Conservation (phyloP, 2,888 invertebrate species). For the Glaucopsyche alexis region DNA sequence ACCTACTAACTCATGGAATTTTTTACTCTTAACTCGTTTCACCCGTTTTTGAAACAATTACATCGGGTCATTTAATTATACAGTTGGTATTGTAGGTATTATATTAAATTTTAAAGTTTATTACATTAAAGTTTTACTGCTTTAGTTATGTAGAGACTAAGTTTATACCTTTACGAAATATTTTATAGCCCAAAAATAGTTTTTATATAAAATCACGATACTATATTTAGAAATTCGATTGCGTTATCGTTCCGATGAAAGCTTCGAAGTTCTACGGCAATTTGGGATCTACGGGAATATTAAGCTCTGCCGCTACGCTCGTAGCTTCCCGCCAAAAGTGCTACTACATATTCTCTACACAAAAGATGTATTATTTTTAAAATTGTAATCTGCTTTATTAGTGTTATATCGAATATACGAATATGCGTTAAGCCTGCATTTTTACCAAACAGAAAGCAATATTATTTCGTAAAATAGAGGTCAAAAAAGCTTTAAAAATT, state of each 20-base stretch:
- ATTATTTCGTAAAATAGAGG: no score
- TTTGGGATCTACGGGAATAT: background rate
- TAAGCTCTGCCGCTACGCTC: background rate
- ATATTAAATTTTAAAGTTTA: background rate
- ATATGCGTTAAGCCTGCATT: no score
- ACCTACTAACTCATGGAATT: conserved; percentile 29
- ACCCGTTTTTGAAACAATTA: conserved; percentile 20
- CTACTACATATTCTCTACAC: no score
- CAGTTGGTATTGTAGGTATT: background rate
- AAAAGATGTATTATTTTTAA: no score
- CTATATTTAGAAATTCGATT: no score
- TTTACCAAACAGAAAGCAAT: no score
- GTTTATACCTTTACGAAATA: background rate
- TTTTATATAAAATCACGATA: no score
- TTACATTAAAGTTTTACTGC: background rate
- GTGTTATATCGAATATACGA: no score
- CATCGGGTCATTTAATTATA: conserved; percentile 7
- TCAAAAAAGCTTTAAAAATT: no score
- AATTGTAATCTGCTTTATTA: no score
- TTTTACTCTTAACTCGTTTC: conserved; percentile 24
- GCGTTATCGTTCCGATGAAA: no score
- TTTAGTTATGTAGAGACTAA: background rate
- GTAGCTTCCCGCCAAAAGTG: conserved; percentile 4
- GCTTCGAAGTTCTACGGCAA: background rate
- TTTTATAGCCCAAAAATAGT: no score